Base-by-base conservation (phyloP, 2,113 vertebrate species). In the Marmota monax region DNA sequence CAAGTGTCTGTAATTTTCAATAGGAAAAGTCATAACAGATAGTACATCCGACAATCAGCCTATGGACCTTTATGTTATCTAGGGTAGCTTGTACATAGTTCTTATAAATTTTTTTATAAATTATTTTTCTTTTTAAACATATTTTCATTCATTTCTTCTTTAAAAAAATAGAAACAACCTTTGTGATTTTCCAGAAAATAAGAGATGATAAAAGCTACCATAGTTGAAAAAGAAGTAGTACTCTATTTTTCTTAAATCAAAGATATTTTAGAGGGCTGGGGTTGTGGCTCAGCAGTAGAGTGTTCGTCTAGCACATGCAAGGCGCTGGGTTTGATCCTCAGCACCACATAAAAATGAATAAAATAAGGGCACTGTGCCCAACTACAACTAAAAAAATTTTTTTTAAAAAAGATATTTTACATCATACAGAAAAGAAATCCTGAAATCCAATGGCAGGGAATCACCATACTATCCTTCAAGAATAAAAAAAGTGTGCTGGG, bases 101-200 rank as follows among this genome's bases (percentile, higher is more conserved):
- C 58, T 39, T 69, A 34, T 69, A 17, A 58, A 58, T 58, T 58
- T 58, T 45, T 45, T 45, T 45, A 45, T 45, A 45, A 45, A 45
- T 45, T 58, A 22, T 58, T 58, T 58, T 58, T 58, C 6, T 58
- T 58, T 58, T 58, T 8, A 58, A 58, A 58, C 7, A 58, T 78
- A 45, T 78, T 58, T 58, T 58, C 56, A 58, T 90, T 73, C 80
- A 23, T 80, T 29, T 88, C 32, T 51, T 82, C 56, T 65, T 63
- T 79, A 1, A 53, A 32, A 76, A 78, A 56, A 76, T 25, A 79
- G n/a, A 77, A 51, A 13, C 48, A 88, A 70, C 5, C 9, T 58
- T 86, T 65, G 39, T 90, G 85, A 34, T 78, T 95, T 93, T 90
- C 67, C 56, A 92, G 76, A 69, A 58, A 58, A 58, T 23, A 58